These are phyloP conservation scores for Drosophila bocki DNA, from an alignment of 1,140 invertebrate genomes.

Conservation along the genomic window DNA sequence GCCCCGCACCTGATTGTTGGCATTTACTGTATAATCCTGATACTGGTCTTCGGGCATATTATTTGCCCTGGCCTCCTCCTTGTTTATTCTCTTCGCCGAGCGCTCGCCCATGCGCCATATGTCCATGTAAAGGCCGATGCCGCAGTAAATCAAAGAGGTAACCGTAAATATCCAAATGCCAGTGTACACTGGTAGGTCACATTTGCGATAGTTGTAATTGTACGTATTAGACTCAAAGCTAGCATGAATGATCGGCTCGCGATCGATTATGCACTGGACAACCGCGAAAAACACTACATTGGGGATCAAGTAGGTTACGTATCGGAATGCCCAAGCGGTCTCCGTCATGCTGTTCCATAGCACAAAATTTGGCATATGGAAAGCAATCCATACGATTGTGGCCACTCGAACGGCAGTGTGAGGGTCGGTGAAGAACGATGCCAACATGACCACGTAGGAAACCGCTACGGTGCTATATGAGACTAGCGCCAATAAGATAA, in stretches of 20 bases:
- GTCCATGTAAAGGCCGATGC: slow-evolving; percentile 58
- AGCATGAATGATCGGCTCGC: slow-evolving; percentile 41
- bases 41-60: slow-evolving; percentile 31
- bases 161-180: slow-evolving; percentile 35
- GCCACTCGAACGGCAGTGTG: slow-evolving; percentile 30
- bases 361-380: slow-evolving; percentile 61
- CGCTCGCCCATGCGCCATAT: slow-evolving; percentile 51
- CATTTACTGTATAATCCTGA: slow-evolving; percentile 24
- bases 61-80: neutral
- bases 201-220: neutral
- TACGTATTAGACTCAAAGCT: slow-evolving; percentile 1
- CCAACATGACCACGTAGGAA: slow-evolving; percentile 51
- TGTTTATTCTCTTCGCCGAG: slow-evolving; percentile 12
- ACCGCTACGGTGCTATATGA: slow-evolving; percentile 41
- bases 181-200: slow-evolving; percentile 10
- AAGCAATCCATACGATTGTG: slow-evolving; percentile 52
- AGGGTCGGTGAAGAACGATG: slow-evolving; percentile 51
- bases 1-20: slow-evolving; percentile 14
- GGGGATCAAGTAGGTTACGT: slow-evolving; percentile 38
- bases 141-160: neutral
- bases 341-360: slow-evolving; percentile 40
- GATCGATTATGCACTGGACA: slow-evolving; percentile 35
- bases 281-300: slow-evolving; percentile 52
- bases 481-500: slow-evolving; percentile 34
- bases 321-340: slow-evolving; percentile 1